Base-by-base conservation (phyloP, 2,113 vertebrate species). In the Saguinus midas region DNA sequence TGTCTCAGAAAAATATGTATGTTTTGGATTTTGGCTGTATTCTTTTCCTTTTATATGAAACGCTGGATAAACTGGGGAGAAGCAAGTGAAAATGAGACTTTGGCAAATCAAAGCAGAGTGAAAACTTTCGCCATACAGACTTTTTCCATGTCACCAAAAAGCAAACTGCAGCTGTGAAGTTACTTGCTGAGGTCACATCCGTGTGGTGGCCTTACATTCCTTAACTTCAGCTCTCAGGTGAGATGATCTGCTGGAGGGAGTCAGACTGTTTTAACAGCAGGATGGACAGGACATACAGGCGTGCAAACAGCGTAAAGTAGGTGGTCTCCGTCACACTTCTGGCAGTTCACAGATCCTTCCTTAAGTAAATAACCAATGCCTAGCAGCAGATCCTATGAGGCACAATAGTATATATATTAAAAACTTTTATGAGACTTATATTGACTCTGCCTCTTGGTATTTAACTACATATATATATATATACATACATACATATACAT, bases 101-200 rank as follows among this genome's bases (percentile, higher is more conserved):
- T 4, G 52, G 4, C 32, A 21, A 48, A 48, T 17, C 2, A 0
- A 4, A 2, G 37, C 37, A 40, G 7, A 7, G 6, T n/a, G 9
- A 27, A 50, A 58, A 6, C 8, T 6, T 0, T 3, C 16, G 1
- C 29, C 9, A 0, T 29, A 8, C 17, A 27, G 29, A 12, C 40
- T 27, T 16, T 16, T 14, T 72, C 32, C 43, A 3, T 1, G 50
- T 66, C 9, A 9, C 70, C 5, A 7, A 35, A 82, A 37, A 13
- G 20, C 4, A 23, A 75, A 18, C 1, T 23, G 0, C 20, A 64
- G 70, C 27, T 11, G 1, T 68, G 7, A 5, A 10, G 10, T 43
- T 29, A 1, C 23, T 48, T 8, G 16, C 96, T 43, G 9, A 32
- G 16, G 45, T 40, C 50, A 29, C 21, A 7, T 35, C 40, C 17